Base-by-base conservation (phyloP, 2,113 vertebrate genomes). In the Chauna torquata region DNA sequence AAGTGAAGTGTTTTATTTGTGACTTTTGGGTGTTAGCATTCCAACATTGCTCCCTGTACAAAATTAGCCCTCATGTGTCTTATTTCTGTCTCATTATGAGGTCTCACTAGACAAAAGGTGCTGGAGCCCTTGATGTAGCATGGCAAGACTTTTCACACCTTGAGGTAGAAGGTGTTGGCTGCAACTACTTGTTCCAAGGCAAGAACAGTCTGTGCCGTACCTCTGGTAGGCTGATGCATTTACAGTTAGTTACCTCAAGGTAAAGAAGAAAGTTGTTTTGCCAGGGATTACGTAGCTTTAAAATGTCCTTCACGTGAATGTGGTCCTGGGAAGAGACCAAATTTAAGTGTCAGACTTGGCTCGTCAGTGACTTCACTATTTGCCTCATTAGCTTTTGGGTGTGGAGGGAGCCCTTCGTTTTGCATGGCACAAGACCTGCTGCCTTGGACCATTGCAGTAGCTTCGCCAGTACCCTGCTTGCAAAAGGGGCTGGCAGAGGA, bases 161-260 rank as follows among this genome's bases (percentile, higher is more conserved):
- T 2, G 2, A 78, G 66, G 89, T 91, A 74, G 75, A 84, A 85
- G 58, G 18, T 76, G 78, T 95, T 86, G 89, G 87, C 82, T 94
- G 79, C 54, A 42, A 6, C 49, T 91, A 8, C 78, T 82, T 88
- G 50, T 92, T 95, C 50, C 52, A 40, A 76, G 75, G 81, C 16
- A 4, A 69, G 85, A 92, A 82, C 50, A 66, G 74, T 71, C 68
- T 77, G 42, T 71, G 45, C 78, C 0, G 1, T 91, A 50, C 47
- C 55, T 90, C 68, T 70, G 72, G 42, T 88, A 90, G 59, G 49
- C 64, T 92, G 66, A 68, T 95, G 55, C 50, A 38, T 69, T 77
- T 86, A 83, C 87, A 83, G 88, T 90, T 97, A 71, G 22, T 70
- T 94, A 91, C 82, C 85, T 88, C 55, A 58, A 95, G 79, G 62